Percentiles rank a stretch among this genome's conserved stretches.
Conservation (phyloP, 2,113 vertebrate genomes). For the Bufo bufo region DNA sequence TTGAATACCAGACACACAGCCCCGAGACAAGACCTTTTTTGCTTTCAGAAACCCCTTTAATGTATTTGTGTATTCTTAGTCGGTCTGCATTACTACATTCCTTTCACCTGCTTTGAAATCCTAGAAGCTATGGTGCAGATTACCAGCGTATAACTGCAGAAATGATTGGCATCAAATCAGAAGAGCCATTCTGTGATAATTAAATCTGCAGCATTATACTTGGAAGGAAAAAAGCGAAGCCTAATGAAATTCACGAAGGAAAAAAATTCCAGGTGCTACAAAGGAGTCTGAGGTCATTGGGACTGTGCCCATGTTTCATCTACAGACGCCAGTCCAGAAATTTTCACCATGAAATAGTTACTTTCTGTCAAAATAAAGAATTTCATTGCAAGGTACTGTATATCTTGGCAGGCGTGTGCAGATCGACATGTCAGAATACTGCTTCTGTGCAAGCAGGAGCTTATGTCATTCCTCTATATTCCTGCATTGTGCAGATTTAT, state of each 20-base stretch:
- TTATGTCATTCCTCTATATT: not conserved
- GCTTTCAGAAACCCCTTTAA: not conserved
- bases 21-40: not conserved
- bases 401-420: constrained; percentile 21
- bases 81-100: not conserved
- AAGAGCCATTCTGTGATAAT: constrained; percentile 32
- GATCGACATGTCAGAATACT: constrained; percentile 26
- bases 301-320: constrained; percentile 4
- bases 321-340: not conserved
- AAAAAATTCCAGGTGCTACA: constrained; percentile 27
- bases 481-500: not conserved
- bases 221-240: not conserved
- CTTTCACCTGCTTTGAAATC: not conserved
- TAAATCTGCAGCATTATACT: constrained; percentile 25
- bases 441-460: constrained; percentile 27
- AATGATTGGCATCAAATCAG: constrained; percentile 33
- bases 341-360: constrained; percentile 21
- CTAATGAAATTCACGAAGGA: constrained; percentile 28
- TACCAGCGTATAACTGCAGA: not conserved
- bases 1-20: not conserved
- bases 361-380: constrained; percentile 22
- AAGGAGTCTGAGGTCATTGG: constrained; percentile 7
- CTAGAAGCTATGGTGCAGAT: constrained; percentile 23
- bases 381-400: constrained; percentile 20
- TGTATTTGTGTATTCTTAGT: not conserved